These are phyloP conservation scores for Gastrophryne carolinensis DNA, from an alignment of 2,797 vertebrate genomes.

Conservation along the genomic window DNA sequence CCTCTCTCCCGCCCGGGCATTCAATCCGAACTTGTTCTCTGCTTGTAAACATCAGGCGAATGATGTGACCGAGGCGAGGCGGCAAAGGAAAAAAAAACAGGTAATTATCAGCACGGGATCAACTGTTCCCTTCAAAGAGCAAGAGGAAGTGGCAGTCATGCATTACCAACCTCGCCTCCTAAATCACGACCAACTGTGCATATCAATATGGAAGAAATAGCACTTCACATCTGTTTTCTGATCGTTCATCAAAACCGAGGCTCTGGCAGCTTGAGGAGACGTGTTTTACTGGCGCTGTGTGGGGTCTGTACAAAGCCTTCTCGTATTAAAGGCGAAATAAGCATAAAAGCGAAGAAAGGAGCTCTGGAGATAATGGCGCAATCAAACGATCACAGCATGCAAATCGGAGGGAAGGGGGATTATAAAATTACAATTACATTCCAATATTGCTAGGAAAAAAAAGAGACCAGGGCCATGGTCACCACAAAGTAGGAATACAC, in stretches of 20 bases:
- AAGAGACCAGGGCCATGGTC: no score
- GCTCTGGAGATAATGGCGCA: no score
- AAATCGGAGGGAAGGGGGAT: no score
- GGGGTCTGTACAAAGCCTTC: no score
- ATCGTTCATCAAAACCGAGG: slow-evolving; percentile 9
- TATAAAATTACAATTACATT: no score
- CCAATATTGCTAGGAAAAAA: no score
- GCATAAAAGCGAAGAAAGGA: no score
- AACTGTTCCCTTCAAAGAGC: slow-evolving; percentile 10
- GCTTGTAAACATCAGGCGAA: slow-evolving; percentile 10
- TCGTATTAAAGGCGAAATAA: no score
- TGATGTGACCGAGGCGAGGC: not conserved
- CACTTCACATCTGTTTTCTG: slow-evolving; percentile 28
- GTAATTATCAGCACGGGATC: slow-evolving; percentile 31
- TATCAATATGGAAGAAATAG: slow-evolving; percentile 29
- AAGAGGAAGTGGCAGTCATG: slow-evolving; percentile 14
- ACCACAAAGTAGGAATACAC: no score
- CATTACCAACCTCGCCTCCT: slow-evolving; percentile 11
- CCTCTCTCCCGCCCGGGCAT: not conserved
- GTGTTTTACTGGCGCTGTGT: not conserved
- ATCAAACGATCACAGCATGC: no score
- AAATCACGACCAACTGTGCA: slow-evolving; percentile 30
- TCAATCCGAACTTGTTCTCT: slow-evolving; percentile 31
- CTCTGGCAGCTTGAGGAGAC: not conserved
- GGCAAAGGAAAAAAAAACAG: slow-evolving; percentile 13